Base-by-base conservation (phyloP, 2,888 invertebrate species). In the Latheticus oryzae region DNA sequence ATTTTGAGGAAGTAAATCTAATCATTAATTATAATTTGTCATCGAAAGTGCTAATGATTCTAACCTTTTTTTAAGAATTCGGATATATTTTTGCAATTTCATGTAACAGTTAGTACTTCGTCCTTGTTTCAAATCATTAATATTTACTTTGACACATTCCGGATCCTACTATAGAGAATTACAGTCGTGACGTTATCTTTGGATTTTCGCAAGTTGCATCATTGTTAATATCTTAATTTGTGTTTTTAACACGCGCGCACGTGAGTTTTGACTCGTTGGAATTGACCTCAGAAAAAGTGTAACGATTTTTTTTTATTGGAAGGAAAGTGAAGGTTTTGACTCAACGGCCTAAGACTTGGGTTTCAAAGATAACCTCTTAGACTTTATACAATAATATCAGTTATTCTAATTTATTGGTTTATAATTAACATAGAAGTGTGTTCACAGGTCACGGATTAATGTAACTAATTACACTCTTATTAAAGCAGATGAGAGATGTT, bases 11-110 rank as follows among this genome's bases (percentile, higher is more conserved):
- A n/a, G n/a, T n/a, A n/a, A n/a, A n/a, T n/a, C n/a, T n/a, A n/a
- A n/a, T n/a, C n/a, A 32, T 26, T 26, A 15, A 13, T 26, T 26
- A 9, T n/a, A 23, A 8, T 9, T 8, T 9, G 3, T 8, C 12
- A 16, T 3, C 23, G 12, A 5, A 17, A 16, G 52, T 47, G 48
- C 24, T 48, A 55, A 55, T 48, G 55, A 55, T 26, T 55, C 38
- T 55, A 47, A 55, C 55, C 55, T 55, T 48, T 55, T 9, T 24
- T 21, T 17, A 17, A 33, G 32, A 40, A 42, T 42, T 56, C 16
- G 24, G 19, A n/a, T 40, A 21, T 24, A 38, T 47, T 35, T 56
- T 50, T 56, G 13, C 50, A n/a, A 38, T 17, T 7, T 43, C 13
- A 23, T 35, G 13, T 16, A 5, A 37, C 30, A 42, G 12, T 35